Percentiles rank a stretch among this genome's conserved stretches.
phyloP scores from a whole-genome alignment of 2,797 vertebrate genomes.

The Hydrocynus forskahlii region DNA sequence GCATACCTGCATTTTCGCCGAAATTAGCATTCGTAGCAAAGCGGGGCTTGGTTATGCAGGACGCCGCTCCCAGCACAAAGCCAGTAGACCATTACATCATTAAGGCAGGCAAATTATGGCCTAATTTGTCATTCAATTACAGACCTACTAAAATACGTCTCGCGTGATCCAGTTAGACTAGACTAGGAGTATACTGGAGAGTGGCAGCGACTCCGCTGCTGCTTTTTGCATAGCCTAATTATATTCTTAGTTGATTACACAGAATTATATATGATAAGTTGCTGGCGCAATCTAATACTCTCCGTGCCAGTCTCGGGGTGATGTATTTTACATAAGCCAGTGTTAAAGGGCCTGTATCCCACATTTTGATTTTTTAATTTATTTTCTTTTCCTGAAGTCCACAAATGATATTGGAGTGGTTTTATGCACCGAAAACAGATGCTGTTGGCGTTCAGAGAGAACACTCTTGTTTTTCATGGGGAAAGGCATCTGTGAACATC shows the following conservation, averaged over 20 bases:
- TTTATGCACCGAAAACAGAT: background rate
- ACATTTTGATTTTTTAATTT: background rate
- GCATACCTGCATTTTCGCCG: slow-evolving; percentile 19
- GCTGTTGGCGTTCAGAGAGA: background rate
- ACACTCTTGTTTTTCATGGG: too few species aligned
- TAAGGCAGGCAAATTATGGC: slow-evolving; percentile 39
- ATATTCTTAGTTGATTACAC: slow-evolving; percentile 10
- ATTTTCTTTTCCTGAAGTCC: background rate
- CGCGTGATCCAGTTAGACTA: slow-evolving; percentile 37
- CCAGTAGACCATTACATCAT: slow-evolving; percentile 47
- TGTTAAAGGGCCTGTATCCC: too few species aligned
- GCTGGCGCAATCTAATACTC: background rate
- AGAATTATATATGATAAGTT: slow-evolving; percentile 12
- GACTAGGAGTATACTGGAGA: slow-evolving; percentile 27
- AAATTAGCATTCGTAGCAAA: slow-evolving; percentile 37
- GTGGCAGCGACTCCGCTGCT: slow-evolving; percentile 9
- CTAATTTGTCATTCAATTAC: slow-evolving; percentile 49
- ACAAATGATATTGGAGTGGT: background rate
- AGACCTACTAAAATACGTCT: slow-evolving; percentile 25
- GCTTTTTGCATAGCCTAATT: slow-evolving; percentile 35
- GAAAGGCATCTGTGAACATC: too few species aligned
- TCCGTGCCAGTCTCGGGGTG: background rate
- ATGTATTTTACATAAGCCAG: background rate
- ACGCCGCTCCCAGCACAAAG: slow-evolving; percentile 20
- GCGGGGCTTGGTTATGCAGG: slow-evolving; percentile 21